Base-by-base conservation (phyloP, 2,888 invertebrate genomes). In the Bellardia pandia region DNA sequence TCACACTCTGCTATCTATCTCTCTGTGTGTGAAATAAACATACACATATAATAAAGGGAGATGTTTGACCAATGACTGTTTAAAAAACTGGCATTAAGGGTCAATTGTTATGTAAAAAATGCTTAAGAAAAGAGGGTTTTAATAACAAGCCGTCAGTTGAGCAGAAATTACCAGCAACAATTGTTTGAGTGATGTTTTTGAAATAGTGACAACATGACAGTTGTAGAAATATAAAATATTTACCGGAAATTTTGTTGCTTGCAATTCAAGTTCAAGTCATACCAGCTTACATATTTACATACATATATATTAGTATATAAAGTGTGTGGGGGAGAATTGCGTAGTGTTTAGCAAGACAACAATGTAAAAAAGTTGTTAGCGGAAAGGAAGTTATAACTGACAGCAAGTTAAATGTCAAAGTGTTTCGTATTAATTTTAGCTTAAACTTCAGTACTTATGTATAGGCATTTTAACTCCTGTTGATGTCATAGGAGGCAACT, bases 201-300 rank as follows among this genome's bases (percentile, higher is more conserved):
- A 69, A 85, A 69, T 76, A 79, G 77, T 80, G 83, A 79, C 83
- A 85, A 66, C 78, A 78, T 78, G 81, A 81, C 87, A 85, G 84
- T 85, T 87, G 78, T 14, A 79, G 56, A 77, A 23, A 62, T 53
- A 79, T 68, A 69, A 69, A 62, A 85, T 75, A 68, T 77, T 77
- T 64, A 79, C 81, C 85, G 85, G 85, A 87, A 85, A 78, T 71
- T 82, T 42, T 87, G 3, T 5, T 37, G 37, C 66, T 42, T 68
- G 71, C 75, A 77, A 71, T 78, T 86, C 37, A 48, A 53, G 23
- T 42, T 79, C 23, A 74, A 68, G 42, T n/a, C 42, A 8, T 23
- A 23, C 23, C 23, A 23, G 23, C 23, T 23, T 23, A 23, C 23
- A 23, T 23, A 23, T 23, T 23, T 23, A 1, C 23, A 23, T 23